These are phyloP conservation scores for Ia io DNA, from an alignment of 2,113 vertebrate genomes.

Conservation along the genomic window DNA sequence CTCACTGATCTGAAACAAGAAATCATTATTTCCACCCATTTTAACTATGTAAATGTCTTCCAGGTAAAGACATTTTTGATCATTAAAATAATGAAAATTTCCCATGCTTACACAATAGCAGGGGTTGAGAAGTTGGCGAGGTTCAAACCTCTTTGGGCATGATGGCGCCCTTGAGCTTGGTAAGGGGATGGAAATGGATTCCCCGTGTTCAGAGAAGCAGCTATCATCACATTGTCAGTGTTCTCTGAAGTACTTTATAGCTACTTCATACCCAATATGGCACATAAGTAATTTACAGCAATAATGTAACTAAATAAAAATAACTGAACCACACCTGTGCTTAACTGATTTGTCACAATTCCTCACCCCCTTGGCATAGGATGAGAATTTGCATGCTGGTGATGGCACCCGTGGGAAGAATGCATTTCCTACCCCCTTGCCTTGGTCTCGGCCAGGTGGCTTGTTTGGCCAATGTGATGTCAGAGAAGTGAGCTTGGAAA, in stretches of 20 bases:
- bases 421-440: background rate
- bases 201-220: background rate
- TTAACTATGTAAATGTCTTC: background rate
- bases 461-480: background rate
- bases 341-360: background rate
- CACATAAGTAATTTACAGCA: background rate
- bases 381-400: background rate
- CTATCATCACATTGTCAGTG: background rate
- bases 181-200: background rate
- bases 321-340: background rate
- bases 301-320: background rate
- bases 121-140: background rate
- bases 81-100: background rate
- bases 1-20: background rate
- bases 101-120: background rate
- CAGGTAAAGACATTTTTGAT: background rate
- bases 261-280: background rate
- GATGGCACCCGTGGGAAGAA: background rate
- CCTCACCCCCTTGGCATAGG: background rate
- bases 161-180: background rate
- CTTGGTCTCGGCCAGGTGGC: background rate
- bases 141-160: background rate
- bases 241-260: background rate
- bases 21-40: background rate
- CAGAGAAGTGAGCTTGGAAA: background rate